Evolutionary conservation across 1,140 invertebrate species (phyloP).

Genomic region (Saxidomus purpurata): DNA sequence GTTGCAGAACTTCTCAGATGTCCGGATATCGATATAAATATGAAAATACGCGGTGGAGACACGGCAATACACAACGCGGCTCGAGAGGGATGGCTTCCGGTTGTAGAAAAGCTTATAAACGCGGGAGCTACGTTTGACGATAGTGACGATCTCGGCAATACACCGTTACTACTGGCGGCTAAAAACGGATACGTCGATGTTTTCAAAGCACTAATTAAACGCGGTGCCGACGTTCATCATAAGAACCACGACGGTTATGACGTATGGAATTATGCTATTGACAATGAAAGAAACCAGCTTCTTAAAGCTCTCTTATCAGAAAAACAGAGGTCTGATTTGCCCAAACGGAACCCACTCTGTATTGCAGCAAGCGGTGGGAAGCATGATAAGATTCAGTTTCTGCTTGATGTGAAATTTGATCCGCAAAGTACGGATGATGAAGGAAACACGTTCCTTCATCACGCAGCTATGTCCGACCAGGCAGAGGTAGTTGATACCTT

Average conservation of each 20-base stretch:
- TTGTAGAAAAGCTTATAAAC: conserved; percentile 73
- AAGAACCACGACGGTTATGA: conserved; percentile 80
- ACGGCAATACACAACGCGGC: conserved; percentile 82
- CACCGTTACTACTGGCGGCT: conserved; percentile 79
- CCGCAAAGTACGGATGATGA: conserved; percentile 86
- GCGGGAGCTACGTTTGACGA: conserved; percentile 72
- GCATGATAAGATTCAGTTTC: conserved; percentile 73
- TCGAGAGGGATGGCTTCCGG: conserved; percentile 76
- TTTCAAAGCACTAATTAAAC: conserved; percentile 71
- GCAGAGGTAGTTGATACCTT: conserved; percentile 87
- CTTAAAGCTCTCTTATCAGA: conserved; percentile 65
- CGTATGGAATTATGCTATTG: conserved; percentile 80
- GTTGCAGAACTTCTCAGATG: conserved; percentile 76
- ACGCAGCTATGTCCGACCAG: conserved; percentile 88
- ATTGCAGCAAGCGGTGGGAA: conserved; percentile 75
- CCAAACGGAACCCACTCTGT: conserved; percentile 71
- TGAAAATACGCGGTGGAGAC: conserved; percentile 77
- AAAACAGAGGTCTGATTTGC: background rate
- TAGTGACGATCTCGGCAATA: conserved; percentile 80
- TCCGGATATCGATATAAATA: conserved; percentile 79
- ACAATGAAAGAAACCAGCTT: conserved; percentile 68
- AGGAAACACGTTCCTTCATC: conserved; percentile 87
- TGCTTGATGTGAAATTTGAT: conserved; percentile 77
- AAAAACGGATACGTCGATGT: conserved; percentile 72
- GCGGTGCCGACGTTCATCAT: conserved; percentile 73